Conservation (phyloP, 1,140 invertebrate genomes). For the Procambarus clarkii region DNA sequence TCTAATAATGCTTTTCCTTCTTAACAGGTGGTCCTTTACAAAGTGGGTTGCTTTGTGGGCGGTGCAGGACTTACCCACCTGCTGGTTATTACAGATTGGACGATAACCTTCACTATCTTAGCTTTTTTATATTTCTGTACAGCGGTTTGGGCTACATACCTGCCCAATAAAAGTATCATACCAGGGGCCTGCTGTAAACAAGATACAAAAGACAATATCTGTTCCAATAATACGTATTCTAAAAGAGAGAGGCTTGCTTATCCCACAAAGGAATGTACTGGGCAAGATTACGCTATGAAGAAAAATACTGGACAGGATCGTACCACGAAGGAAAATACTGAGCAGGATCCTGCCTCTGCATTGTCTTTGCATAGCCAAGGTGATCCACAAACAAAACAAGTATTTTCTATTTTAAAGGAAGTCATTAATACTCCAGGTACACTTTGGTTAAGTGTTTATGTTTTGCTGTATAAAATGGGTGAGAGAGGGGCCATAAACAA, state of each 20-base stretch:
- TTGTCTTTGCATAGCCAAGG: background rate
- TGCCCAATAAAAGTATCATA: background rate
- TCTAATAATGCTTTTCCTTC: background rate
- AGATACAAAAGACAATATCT: background rate
- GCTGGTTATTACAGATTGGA: slow-evolving; percentile 24
- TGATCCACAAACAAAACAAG: background rate
- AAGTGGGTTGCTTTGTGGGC: slow-evolving; percentile 49
- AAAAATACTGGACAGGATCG: background rate
- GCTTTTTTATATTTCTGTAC: slow-evolving; percentile 38
- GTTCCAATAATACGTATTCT: background rate
- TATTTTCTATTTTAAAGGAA: slow-evolving; percentile 44
- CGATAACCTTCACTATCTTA: slow-evolving; percentile 33
- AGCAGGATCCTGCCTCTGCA: background rate
- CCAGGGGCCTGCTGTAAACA: background rate
- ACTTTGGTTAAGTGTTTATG: slow-evolving; percentile 49
- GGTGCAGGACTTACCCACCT: slow-evolving; percentile 53
- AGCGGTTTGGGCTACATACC: background rate
- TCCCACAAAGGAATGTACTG: background rate
- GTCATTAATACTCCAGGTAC: slow-evolving; percentile 38
- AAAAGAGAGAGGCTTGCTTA: background rate
- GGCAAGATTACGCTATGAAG: background rate
- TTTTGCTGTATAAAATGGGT: slow-evolving; percentile 62
- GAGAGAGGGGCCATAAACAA: slow-evolving; percentile 65
- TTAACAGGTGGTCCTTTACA: slow-evolving; percentile 57
- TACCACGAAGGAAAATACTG: background rate